These are phyloP conservation scores for Pseudolaguvia tuberculata DNA, from an alignment of 2,113 vertebrate species.

Conservation along the genomic window DNA sequence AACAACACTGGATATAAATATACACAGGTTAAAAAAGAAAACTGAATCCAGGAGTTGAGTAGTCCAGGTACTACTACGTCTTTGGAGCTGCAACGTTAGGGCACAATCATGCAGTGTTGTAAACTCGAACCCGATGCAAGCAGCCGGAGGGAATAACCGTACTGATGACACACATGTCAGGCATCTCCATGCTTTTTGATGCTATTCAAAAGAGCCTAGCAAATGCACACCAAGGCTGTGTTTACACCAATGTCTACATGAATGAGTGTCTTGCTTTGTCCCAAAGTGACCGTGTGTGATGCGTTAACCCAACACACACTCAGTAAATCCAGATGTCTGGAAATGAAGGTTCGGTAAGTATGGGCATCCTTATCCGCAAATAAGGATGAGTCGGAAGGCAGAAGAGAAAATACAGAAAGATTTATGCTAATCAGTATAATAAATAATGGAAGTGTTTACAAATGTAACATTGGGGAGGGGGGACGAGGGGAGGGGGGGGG, in stretches of 20 bases:
- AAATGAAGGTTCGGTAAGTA: neutral
- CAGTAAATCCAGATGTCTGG: conserved; percentile 2
- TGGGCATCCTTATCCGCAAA: neutral
- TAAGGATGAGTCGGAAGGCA: too few relatives aligned
- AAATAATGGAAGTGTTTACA: neutral
- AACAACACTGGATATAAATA: neutral
- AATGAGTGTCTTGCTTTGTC: neutral
- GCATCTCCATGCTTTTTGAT: neutral
- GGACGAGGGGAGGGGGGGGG: too few relatives aligned
- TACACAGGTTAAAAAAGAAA: neutral
- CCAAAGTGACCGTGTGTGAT: neutral
- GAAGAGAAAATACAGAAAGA: too few relatives aligned
- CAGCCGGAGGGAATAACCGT: neutral
- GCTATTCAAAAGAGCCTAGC: too few relatives aligned
- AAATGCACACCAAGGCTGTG: neutral
- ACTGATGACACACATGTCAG: neutral
- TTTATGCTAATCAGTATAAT: too few relatives aligned
- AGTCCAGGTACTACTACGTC: neutral
- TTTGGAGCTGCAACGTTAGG: neutral
- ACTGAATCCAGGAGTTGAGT: too few relatives aligned
- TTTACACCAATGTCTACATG: neutral
- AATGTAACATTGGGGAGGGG: neutral
- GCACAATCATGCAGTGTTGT: neutral
- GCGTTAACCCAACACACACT: neutral
- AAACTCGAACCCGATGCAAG: neutral